Percentiles rank a stretch among this genome's conserved stretches.
Evolutionary conservation across 2,113 vertebrate genomes (phyloP).

Genomic region (Coturnix japonica): DNA sequence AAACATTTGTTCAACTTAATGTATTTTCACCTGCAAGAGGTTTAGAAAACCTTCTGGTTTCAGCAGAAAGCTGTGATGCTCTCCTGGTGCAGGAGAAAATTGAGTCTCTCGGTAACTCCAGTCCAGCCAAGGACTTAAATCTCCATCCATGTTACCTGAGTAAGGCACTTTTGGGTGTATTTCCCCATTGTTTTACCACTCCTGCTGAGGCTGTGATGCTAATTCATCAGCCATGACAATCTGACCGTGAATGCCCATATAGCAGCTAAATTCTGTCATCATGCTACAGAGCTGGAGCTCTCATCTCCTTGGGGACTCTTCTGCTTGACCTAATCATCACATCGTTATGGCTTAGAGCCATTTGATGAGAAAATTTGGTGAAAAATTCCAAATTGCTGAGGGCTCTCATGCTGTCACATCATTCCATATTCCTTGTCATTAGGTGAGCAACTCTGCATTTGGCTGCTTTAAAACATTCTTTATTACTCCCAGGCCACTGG

Average conservation of each 20-base stretch:
- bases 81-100: not conserved
- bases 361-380: not conserved
- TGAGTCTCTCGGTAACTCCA: not conserved
- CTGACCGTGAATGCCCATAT: not conserved
- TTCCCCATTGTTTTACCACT: not conserved
- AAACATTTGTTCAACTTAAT: not conserved
- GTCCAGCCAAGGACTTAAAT: not conserved
- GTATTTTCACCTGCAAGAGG: not conserved
- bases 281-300: not conserved
- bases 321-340: not conserved
- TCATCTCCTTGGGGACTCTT: not conserved
- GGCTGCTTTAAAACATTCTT: conserved; percentile 16
- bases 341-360: not conserved
- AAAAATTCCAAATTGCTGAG: conserved; percentile 3
- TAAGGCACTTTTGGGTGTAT: not conserved
- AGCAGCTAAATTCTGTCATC: not conserved
- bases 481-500: not conserved
- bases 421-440: not conserved
- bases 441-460: not conserved
- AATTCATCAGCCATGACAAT: not conserved
- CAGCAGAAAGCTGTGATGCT: not conserved
- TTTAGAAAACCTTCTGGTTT: not conserved
- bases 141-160: not conserved
- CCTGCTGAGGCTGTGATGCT: not conserved
- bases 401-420: not conserved